These are phyloP conservation scores for Odocoileus hemionus DNA, from an alignment of 2,113 vertebrate species.

Conservation along the genomic window DNA sequence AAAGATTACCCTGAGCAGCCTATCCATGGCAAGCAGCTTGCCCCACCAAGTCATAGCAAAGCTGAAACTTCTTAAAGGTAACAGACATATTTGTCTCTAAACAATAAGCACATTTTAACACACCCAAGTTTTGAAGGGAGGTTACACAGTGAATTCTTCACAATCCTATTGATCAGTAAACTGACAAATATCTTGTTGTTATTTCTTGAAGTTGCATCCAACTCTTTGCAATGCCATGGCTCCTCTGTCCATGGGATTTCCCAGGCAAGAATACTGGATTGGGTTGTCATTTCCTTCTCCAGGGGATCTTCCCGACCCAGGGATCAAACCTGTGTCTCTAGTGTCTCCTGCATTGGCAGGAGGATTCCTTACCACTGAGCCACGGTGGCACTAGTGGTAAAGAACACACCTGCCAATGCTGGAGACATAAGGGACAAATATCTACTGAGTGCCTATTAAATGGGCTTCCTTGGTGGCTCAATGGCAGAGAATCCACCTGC, in stretches of 20 bases:
- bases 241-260: background rate
- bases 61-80: slow-evolving; percentile 13
- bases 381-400: background rate
- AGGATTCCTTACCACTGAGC: background rate
- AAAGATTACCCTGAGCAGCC: background rate
- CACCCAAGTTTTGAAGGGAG: background rate
- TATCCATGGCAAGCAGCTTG: slow-evolving; percentile 12
- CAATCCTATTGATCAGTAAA: background rate
- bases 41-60: background rate
- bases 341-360: background rate
- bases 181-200: background rate
- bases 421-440: background rate
- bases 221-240: background rate
- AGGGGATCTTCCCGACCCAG: background rate
- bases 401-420: background rate
- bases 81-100: background rate
- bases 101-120: slow-evolving; percentile 6
- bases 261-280: background rate
- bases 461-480: background rate
- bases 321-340: background rate
- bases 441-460: background rate
- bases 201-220: background rate
- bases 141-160: background rate
- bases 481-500: background rate
- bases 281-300: background rate